Evolutionary conservation across 2,797 vertebrate genomes (phyloP), one percentile per base, ranked within the genome.

Genomic region (Gouania willdenowi): DNA sequence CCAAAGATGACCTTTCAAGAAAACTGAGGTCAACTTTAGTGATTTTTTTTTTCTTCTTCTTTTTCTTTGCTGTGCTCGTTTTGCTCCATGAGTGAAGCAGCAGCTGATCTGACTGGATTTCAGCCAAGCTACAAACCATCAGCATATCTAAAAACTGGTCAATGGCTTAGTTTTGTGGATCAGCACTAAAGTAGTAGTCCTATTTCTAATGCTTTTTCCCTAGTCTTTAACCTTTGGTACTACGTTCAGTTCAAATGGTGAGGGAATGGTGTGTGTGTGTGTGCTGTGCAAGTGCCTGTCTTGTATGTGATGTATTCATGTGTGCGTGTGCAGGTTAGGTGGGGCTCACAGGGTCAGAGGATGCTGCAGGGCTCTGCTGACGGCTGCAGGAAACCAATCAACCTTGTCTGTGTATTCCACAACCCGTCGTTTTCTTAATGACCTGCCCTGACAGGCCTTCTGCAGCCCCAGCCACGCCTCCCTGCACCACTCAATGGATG

Each of bases 351-450:
- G 72, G 77, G 84, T 81, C 76, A 81, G 64, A 55, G 75, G 81
- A 78, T 74, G 79, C 77, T 84, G 79, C 66, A 75, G 73, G 77
- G 79, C 76, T 81, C 58, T 85, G 79, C 80, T 85, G 84, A 84
- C 62, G 72, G 74, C 75, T 81, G 80, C 75, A 85, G 78, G 80
- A 84, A 87, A 83, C 78, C 77, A 84, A 85, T 84, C 81, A 84
- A 77, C 82, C 81, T 81, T 87, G 82, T 83, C 81, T 71, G 69
- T 82, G 77, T 84, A 81, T 83, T 84, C 78, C 78, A 78, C 71
- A 67, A 81, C 81, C 84, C 69, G 41, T 82, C 69, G 70, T 85
- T 86, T 84, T 82, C 77, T 83, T 86, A 86, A 87, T 81, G 78
- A 84, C 83, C 82, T 71, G 73, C 66, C 72, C 74, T 87, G 83